Percentiles rank a stretch among this genome's conserved stretches.
Conservation (phyloP, 1,140 invertebrate species). For the Hesperophylax magnus region DNA sequence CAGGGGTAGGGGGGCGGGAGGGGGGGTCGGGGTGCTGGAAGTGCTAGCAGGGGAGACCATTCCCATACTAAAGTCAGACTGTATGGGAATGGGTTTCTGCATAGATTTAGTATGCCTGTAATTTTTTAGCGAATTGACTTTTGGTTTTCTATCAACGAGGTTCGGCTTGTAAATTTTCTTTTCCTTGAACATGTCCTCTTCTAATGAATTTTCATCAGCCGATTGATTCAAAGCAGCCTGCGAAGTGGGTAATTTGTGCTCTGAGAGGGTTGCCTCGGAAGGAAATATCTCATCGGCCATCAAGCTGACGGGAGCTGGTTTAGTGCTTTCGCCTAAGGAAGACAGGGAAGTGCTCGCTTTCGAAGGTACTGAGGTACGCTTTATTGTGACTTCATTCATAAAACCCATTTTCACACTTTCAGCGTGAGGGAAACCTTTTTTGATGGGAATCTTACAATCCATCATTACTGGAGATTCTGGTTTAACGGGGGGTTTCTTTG, state of each 20-base stretch:
- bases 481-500: slow-evolving; percentile 38
- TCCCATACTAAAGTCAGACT: slow-evolving; percentile 36
- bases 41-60: slow-evolving; percentile 46
- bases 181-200: slow-evolving; percentile 45
- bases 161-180: slow-evolving; percentile 53
- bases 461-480: slow-evolving; percentile 19
- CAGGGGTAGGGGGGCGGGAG: slow-evolving; percentile 14
- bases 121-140: slow-evolving; percentile 69
- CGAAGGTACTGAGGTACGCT: slow-evolving; percentile 36
- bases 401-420: slow-evolving; percentile 23
- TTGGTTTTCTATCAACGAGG: slow-evolving; percentile 59
- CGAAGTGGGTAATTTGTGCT: slow-evolving; percentile 41
- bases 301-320: slow-evolving; percentile 60
- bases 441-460: slow-evolving; percentile 51
- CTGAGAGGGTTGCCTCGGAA: slow-evolving; percentile 64
- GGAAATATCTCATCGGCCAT: slow-evolving; percentile 67
- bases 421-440: slow-evolving; percentile 37
- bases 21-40: slow-evolving; percentile 51
- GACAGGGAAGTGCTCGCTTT: background rate
- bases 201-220: slow-evolving; percentile 47
- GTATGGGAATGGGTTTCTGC: slow-evolving; percentile 45
- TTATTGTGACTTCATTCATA: slow-evolving; percentile 53
- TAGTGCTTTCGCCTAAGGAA: background rate
- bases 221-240: slow-evolving; percentile 17
- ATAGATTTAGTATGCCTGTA: slow-evolving; percentile 66